These are phyloP conservation scores for Rhea pennata DNA, from an alignment of 2,113 vertebrate genomes.

Conservation along the genomic window DNA sequence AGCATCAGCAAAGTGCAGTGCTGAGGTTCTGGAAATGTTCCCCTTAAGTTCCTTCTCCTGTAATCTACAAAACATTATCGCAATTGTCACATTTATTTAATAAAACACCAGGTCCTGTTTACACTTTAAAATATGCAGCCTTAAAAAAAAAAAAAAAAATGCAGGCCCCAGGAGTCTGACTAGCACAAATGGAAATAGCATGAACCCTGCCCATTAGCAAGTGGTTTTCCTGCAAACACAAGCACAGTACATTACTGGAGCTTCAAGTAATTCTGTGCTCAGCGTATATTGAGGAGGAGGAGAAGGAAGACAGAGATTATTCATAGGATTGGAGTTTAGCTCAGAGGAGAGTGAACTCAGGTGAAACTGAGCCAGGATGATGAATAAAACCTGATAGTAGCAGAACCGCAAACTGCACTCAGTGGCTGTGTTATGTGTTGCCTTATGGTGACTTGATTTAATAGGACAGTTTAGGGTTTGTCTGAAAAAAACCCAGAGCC, in stretches of 20 bases:
- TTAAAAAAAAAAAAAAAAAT: background rate
- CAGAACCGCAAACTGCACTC: background rate
- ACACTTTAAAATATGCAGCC: conserved; percentile 18
- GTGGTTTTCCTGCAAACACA: background rate
- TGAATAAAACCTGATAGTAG: background rate
- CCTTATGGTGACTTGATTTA: conserved; percentile 9
- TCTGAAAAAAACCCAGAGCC: background rate
- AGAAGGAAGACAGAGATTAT: background rate
- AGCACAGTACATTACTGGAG: background rate
- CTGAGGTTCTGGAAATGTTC: conserved; percentile 41
- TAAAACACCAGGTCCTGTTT: conserved; percentile 63
- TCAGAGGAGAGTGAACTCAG: background rate
- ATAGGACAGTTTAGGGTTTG: background rate
- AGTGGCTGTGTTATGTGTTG: background rate
- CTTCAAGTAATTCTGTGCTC: background rate
- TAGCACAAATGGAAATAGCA: conserved; percentile 24
- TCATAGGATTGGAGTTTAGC: background rate
- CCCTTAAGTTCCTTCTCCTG: conserved; percentile 14
- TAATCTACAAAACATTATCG: conserved; percentile 54
- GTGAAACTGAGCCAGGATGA: background rate
- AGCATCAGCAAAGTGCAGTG: conserved; percentile 63
- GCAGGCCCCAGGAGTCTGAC: conserved; percentile 13
- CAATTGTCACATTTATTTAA: conserved; percentile 69
- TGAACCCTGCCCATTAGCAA: conserved; percentile 7
- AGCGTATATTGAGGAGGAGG: background rate